Conservation (phyloP, 2,797 vertebrate species). For the Schizothorax lantsangensis region DNA sequence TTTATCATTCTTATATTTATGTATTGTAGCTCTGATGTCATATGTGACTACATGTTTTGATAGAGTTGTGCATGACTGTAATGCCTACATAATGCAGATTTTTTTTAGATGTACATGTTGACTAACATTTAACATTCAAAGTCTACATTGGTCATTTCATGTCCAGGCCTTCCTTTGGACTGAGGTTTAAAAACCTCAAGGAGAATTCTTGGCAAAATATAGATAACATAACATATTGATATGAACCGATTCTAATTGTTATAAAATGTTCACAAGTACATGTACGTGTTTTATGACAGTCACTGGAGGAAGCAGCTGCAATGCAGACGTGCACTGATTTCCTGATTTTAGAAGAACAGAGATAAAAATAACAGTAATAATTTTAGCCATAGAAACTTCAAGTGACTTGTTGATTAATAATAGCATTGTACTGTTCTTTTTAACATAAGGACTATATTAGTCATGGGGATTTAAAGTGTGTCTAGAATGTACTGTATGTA, state of each 20-base stretch:
- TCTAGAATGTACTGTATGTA: not conserved
- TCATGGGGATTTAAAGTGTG: slow-evolving; percentile 8
- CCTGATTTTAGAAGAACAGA: slow-evolving; percentile 27
- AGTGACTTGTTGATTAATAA: slow-evolving; percentile 19
- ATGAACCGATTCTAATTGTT: not conserved
- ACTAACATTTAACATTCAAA: not conserved
- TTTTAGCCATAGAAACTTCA: slow-evolving; percentile 14
- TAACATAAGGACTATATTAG: not conserved
- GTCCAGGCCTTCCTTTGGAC: not conserved
- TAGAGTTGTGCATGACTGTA: not conserved
- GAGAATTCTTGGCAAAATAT: not conserved
- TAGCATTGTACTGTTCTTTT: not conserved
- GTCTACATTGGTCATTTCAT: not conserved
- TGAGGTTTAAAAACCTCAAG: not conserved
- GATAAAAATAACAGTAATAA: slow-evolving; percentile 18
- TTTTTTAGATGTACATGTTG: not conserved
- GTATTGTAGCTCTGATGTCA: not conserved
- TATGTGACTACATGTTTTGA: not conserved
- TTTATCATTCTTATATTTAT: not conserved
- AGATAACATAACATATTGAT: not conserved
- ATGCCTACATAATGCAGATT: not conserved
- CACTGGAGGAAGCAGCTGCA: slow-evolving; percentile 37
- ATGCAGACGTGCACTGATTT: slow-evolving; percentile 4
- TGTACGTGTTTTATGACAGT: not conserved
- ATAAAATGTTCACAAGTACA: not conserved